Conservation (phyloP, 2,113 vertebrate genomes). For the Collichthys lucidus region DNA sequence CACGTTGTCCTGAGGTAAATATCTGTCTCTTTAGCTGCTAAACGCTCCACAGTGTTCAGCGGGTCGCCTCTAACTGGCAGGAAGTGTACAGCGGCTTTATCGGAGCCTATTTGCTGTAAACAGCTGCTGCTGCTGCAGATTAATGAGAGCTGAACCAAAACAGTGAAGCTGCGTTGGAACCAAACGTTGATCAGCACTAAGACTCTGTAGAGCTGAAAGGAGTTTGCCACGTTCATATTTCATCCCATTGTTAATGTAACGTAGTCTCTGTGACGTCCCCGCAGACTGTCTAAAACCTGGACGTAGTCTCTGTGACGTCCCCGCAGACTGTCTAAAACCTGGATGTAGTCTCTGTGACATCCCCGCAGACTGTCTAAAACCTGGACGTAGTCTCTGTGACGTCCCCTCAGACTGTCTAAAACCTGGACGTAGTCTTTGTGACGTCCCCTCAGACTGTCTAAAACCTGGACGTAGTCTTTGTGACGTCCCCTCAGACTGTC, state of each 20-base stretch:
- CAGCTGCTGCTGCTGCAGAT: not conserved
- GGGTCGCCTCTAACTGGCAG: not conserved
- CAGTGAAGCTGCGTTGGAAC: not conserved
- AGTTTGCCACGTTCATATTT: not conserved
- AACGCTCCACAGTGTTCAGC: not conserved
- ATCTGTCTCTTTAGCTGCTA: not conserved
- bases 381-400: no score
- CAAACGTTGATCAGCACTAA: not conserved
- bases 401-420: no score
- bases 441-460: no score
- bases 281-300: no score
- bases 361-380: no score
- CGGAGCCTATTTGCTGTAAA: not conserved
- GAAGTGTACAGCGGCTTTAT: not conserved
- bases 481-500: no score
- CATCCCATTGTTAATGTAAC: not conserved
- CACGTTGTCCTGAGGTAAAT: not conserved
- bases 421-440: no score
- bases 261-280: no score
- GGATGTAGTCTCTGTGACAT: no score
- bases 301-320: no score
- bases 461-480: no score
- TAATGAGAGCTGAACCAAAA: constrained; percentile 17
- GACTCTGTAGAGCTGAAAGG: not conserved
- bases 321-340: no score